A percentile compares a stretch with the other conserved stretches of the same genome.
Evolutionary conservation across 2,888 invertebrate genomes (phyloP).

Genomic region (Drosophila fungiperda): DNA sequence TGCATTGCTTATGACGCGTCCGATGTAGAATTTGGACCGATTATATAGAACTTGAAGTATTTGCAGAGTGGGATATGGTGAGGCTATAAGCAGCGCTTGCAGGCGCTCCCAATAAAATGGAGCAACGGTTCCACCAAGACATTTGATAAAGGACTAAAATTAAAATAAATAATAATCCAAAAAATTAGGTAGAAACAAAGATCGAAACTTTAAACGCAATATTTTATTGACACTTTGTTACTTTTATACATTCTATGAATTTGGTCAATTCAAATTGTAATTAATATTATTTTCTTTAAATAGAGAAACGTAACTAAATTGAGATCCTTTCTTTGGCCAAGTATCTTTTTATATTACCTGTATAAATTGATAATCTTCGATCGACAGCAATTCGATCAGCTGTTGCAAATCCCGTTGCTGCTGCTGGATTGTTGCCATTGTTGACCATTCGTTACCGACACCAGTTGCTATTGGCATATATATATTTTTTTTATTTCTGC

Average conservation of each 20-base stretch:
- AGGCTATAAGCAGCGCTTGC: slow-evolving; percentile 33
- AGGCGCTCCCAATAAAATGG: slow-evolving; percentile 41
- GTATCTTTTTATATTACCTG: slow-evolving; percentile 55
- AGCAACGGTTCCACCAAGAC: slow-evolving; percentile 31
- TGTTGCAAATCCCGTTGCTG: slow-evolving; percentile 46
- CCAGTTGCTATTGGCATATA: slow-evolving; percentile 44
- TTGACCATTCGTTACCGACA: slow-evolving; percentile 18
- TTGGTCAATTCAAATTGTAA: neutral
- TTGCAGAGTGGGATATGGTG: slow-evolving; percentile 71
- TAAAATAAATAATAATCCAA: neutral
- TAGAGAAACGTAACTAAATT: neutral
- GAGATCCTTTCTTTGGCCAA: neutral
- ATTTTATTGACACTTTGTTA: neutral
- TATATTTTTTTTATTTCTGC: slow-evolving; percentile 6
- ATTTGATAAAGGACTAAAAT: slow-evolving; percentile 51
- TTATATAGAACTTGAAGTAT: slow-evolving; percentile 52
- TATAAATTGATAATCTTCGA: slow-evolving; percentile 55
- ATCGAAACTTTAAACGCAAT: neutral
- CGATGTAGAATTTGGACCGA: slow-evolving; percentile 54
- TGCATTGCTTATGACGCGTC: slow-evolving; percentile 46
- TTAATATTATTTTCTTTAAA: neutral
- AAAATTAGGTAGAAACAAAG: neutral
- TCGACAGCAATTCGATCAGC: slow-evolving; percentile 59
- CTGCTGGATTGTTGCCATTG: slow-evolving; percentile 46
- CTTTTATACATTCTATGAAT: neutral